These are phyloP conservation scores for Halcyon smyrnensis DNA, from an alignment of 2,797 vertebrate genomes.

Conservation along the genomic window DNA sequence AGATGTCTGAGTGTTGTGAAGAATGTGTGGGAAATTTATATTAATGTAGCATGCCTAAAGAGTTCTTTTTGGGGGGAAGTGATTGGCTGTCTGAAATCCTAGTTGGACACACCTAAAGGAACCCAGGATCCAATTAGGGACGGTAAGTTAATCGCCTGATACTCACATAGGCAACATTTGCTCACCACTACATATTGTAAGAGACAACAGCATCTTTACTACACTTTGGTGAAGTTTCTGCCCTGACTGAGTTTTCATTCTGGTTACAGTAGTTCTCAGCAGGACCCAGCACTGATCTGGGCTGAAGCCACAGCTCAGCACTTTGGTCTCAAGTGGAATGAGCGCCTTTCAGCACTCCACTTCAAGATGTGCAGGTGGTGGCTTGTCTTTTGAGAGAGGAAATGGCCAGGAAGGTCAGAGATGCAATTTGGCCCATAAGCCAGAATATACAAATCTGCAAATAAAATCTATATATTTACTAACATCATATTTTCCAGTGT, in stretches of 20 bases:
- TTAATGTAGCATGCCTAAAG: background rate
- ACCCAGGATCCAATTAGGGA: background rate
- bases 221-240: background rate
- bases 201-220: background rate
- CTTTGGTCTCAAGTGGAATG: background rate
- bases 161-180: background rate
- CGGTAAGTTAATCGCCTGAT: background rate
- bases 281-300: background rate
- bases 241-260: background rate
- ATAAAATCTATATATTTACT: background rate
- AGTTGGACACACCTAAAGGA: background rate
- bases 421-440: background rate
- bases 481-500: background rate
- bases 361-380: fast-evolving
- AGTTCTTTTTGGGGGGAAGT: background rate
- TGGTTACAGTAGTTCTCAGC: background rate
- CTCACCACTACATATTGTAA: background rate
- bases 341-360: background rate
- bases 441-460: background rate
- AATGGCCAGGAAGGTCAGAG: background rate
- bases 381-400: background rate
- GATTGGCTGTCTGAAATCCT: background rate
- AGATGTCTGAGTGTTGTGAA: background rate
- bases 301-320: background rate
- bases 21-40: background rate